Evolutionary conservation across 2,888 invertebrate genomes (phyloP).

Genomic region (Tethea ocularis): DNA sequence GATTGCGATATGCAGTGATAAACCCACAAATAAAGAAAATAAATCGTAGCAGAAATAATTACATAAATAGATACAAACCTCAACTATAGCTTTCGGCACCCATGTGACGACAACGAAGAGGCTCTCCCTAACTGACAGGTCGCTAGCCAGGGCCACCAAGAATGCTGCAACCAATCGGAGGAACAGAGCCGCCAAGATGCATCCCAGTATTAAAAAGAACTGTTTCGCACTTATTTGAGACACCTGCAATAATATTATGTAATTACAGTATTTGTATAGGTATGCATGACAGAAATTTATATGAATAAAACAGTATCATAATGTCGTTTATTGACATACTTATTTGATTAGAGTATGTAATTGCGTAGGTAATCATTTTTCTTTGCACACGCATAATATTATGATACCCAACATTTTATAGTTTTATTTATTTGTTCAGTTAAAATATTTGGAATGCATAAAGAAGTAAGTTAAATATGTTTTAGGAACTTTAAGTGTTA

Average conservation of each 20-base stretch:
- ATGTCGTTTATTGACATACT: too few species aligned
- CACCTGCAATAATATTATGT: constrained; percentile 43
- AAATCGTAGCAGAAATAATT: not conserved
- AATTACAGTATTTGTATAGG: not conserved
- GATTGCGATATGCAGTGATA: not conserved
- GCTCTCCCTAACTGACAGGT: constrained; percentile 68
- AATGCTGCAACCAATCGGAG: constrained; percentile 70
- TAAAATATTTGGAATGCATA: too few species aligned
- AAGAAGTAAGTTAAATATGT: too few species aligned
- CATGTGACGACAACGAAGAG: constrained; percentile 73
- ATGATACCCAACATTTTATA: too few species aligned
- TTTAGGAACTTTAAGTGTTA: too few species aligned
- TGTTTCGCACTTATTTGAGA: constrained; percentile 60
- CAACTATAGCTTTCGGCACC: constrained; percentile 79
- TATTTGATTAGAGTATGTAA: too few species aligned
- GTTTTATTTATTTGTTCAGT: too few species aligned
- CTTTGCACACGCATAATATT: not conserved
- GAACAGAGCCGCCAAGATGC: constrained; percentile 62
- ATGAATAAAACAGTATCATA: too few species aligned
- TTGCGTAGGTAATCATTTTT: too few species aligned
- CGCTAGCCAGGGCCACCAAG: constrained; percentile 65
- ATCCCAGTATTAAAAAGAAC: constrained; percentile 62
- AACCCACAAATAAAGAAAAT: not conserved
- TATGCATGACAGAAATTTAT: not conserved
- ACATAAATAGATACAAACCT: constrained; percentile 39